Base-by-base conservation (phyloP, 2,797 vertebrate genomes). In the Takifugu ocellatus region DNA sequence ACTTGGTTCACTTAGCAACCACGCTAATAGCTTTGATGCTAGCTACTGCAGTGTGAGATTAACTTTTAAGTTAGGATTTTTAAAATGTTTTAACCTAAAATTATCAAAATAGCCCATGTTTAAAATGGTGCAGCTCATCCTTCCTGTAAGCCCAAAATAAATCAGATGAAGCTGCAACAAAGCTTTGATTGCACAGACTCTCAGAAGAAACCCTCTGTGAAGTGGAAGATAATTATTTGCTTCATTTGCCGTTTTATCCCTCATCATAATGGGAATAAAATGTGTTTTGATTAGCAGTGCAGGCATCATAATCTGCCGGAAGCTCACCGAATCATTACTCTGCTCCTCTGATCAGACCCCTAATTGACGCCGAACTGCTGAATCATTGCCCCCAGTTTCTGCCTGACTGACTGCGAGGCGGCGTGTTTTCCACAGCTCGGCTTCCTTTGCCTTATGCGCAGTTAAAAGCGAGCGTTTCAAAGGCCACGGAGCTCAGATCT, bases 401-500 rank as follows among this genome's bases (percentile, higher is more conserved):
- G 54, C 48, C 21, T 25, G 39, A 59, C 53, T 61, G 60, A 6
- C 17, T 14, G 50, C 56, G 55, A 56, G 56, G 25, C 11, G 12
- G 21, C 31, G 42, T 56, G 51, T 66, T 73, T 70, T 66, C 49
- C 43, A 62, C 76, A 77, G 79, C 59, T 59, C 59, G 74, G 55
- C 59, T 57, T 61, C 27, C 42, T 68, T 68, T 54, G 65, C 65
- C 63, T 72, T 58, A 73, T 55, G 57, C 44, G 62, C 69, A 1
- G 61, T 65, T 63, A 59, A 74, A 69, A 76, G 77, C 6, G 9
- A 59, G 33, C 25, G 47, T 83, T 67, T 75, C 61, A 82, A 88
- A 87, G 77, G 82, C 68, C 81, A 85, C 59, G 29, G 21, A 70
- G 71, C 83, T 84, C 72, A 72, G 71, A 75, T 82, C 74, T 80